phyloP scores from a whole-genome alignment of 2,797 vertebrate genomes.

The Sciurus carolinensis region DNA sequence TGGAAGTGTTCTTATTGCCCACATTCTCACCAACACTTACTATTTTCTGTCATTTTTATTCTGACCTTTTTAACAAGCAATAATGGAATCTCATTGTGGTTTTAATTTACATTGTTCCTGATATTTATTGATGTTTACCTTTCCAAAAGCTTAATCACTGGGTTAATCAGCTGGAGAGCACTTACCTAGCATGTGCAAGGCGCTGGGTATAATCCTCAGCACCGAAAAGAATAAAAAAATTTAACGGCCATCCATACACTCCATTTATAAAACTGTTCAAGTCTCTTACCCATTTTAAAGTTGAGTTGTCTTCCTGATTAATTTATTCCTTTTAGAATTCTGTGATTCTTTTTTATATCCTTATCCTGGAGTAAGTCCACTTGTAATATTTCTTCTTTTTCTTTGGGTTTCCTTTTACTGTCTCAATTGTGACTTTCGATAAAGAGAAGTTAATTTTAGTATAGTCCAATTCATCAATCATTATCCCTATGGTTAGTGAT shows the following conservation, averaged over 20 bases:
- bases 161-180: no score
- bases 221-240: background rate
- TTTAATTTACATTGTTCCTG: slow-evolving; percentile 52
- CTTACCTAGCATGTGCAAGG: no score
- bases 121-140: background rate
- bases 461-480: background rate
- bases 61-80: background rate
- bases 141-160: slow-evolving; percentile 46
- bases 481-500: background rate
- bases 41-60: slow-evolving; percentile 23
- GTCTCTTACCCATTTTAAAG: slow-evolving; percentile 18
- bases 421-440: slow-evolving; percentile 2
- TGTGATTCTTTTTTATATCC: background rate
- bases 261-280: slow-evolving; percentile 26
- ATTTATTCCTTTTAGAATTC: slow-evolving; percentile 39
- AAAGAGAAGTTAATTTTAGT: background rate
- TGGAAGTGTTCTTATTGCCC: background rate
- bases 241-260: background rate
- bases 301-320: slow-evolving; percentile 3
- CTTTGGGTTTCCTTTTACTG: background rate
- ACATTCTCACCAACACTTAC: background rate
- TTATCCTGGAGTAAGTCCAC: background rate
- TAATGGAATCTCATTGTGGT: background rate
- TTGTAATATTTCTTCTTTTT: background rate
- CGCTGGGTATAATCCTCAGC: no score